Evolutionary conservation across 2,113 vertebrate genomes (phyloP).

Genomic region (Petrocephalus microphthalmus): DNA sequence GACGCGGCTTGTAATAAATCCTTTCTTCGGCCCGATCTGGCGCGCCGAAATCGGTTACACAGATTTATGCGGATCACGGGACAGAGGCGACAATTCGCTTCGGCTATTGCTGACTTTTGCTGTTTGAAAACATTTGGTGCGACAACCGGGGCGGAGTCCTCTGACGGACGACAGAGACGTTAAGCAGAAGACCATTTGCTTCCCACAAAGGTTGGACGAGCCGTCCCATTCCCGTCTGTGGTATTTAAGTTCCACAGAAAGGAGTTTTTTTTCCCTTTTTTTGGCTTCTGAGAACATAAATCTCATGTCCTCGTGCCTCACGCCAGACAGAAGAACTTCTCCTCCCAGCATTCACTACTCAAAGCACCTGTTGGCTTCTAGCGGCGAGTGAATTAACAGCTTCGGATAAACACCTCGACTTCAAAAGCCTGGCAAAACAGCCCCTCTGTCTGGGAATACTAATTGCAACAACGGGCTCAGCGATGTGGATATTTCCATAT

Average conservation of each 20-base stretch:
- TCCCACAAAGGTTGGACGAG: not conserved
- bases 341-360: conserved; percentile 10
- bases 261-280: conserved; percentile 14
- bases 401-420: conserved; percentile 17
- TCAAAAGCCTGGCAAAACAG: conserved; percentile 10
- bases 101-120: not conserved
- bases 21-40: not conserved
- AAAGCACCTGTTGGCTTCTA: conserved; percentile 19
- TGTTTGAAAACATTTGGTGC: not conserved
- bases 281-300: conserved; percentile 29
- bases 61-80: not conserved
- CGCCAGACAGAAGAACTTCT: not conserved
- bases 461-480: conserved; percentile 17
- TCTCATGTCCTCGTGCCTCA: not conserved
- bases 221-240: conserved; percentile 20
- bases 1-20: not conserved
- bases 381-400: conserved; percentile 1
- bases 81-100: not conserved
- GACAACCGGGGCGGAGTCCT: not conserved
- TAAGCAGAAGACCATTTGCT: not conserved
- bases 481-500: conserved; percentile 18
- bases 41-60: not conserved
- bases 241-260: conserved; percentile 35
- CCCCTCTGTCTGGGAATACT: conserved; percentile 12
- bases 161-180: not conserved